Conservation (phyloP, 2,797 vertebrate species). For the Carapus acus region DNA sequence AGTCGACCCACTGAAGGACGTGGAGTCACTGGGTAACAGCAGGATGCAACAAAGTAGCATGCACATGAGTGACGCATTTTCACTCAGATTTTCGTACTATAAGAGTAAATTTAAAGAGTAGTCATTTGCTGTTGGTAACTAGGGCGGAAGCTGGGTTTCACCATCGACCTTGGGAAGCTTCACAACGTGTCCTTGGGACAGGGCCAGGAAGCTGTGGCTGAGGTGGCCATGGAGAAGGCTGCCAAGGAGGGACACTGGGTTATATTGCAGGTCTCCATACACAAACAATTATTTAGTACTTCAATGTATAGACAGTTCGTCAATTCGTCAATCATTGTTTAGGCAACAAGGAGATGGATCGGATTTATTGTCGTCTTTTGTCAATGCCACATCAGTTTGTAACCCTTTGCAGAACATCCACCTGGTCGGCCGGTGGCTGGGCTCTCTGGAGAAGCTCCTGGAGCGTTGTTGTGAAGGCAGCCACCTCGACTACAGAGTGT, state of each 20-base stretch:
- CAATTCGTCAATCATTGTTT: not conserved
- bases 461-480: constrained; percentile 71
- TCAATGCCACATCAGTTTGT: too few species aligned
- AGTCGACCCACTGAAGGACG: constrained; percentile 68
- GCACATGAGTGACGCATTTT: not conserved
- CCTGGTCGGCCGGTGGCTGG: constrained; percentile 79
- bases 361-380: too few species aligned
- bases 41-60: too few species aligned
- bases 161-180: constrained; percentile 81
- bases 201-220: constrained; percentile 82
- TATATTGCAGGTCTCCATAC: constrained; percentile 77
- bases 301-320: not conserved
- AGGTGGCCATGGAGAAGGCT: constrained; percentile 78
- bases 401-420: constrained; percentile 77
- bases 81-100: not conserved
- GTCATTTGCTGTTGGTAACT: constrained; percentile 6
- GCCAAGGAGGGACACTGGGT: constrained; percentile 88
- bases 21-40: constrained; percentile 69
- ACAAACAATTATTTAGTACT: not conserved
- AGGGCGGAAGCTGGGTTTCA: constrained; percentile 81
- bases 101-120: not conserved
- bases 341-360: not conserved
- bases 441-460: constrained; percentile 75
- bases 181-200: constrained; percentile 79
- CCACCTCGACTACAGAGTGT: constrained; percentile 71